Conservation (phyloP, 2,113 vertebrate genomes). For the Plestiodon gilberti region DNA sequence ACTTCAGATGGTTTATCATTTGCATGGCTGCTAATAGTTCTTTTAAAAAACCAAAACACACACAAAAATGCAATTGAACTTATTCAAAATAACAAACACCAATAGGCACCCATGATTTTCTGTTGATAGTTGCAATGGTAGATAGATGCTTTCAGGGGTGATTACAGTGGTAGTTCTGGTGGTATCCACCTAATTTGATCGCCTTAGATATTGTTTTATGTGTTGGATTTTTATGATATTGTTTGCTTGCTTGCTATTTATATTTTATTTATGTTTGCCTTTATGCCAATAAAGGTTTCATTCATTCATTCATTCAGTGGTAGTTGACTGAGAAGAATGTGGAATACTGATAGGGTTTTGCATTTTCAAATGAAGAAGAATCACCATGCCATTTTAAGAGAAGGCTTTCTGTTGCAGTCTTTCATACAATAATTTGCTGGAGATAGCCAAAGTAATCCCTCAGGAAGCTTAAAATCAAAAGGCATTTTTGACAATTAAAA, state of each 20-base stretch:
- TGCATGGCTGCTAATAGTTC: neutral
- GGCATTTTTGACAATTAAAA: neutral
- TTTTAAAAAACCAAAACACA: no score
- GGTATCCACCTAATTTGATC: no score
- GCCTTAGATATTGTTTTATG: no score
- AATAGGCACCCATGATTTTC: neutral
- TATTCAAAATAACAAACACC: neutral
- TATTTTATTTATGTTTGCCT: no score
- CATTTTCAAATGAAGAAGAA: neutral
- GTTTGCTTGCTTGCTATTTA: no score
- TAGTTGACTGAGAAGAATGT: neutral
- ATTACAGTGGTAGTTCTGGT: constrained; percentile 3
- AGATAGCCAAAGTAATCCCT: neutral
- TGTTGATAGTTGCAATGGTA: neutral
- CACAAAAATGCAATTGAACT: no score
- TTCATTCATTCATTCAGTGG: no score
- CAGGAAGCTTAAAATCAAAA: neutral
- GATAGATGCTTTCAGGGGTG: neutral
- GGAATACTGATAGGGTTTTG: neutral
- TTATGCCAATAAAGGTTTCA: no score
- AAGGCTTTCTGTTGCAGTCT: neutral
- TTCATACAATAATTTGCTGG: neutral
- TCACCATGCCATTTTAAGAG: constrained; percentile 9
- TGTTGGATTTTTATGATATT: no score
- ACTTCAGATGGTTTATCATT: neutral